Conservation (phyloP, 2,888 invertebrate species). For the Lasius fuliginosus region DNA sequence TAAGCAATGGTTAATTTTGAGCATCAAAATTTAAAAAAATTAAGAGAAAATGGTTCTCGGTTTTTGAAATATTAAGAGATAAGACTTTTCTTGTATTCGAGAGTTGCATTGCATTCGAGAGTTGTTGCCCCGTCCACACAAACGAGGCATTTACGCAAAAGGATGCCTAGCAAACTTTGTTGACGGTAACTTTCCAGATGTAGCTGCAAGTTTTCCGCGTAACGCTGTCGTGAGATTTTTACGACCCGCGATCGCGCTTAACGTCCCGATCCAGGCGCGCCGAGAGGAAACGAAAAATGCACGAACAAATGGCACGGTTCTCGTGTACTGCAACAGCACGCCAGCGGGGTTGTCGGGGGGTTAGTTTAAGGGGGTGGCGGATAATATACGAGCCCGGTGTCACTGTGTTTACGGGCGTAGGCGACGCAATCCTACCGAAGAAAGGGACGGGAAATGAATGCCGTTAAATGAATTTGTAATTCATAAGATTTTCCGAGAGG, state of each 20-base stretch:
- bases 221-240: conserved; percentile 46
- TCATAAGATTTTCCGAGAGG: conserved; percentile 58
- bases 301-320: conserved; percentile 40
- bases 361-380: conserved; percentile 4
- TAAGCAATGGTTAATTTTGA: neutral
- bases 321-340: neutral
- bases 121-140: neutral
- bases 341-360: neutral
- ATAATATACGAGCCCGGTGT: conserved; percentile 37
- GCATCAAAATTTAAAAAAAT: neutral
- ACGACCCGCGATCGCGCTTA: conserved; percentile 41
- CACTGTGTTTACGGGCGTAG: conserved; percentile 49
- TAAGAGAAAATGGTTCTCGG: neutral
- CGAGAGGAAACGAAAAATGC: conserved; percentile 19
- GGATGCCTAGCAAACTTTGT: neutral
- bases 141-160: conserved; percentile 8
- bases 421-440: neutral
- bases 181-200: neutral
- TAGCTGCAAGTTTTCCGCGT: conserved; percentile 10
- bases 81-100: neutral
- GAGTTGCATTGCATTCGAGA: neutral
- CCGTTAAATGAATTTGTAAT: conserved; percentile 74
- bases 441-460: conserved; percentile 21
- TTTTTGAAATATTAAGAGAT: neutral
- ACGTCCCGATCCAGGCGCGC: conserved; percentile 26